phyloP scores from a whole-genome alignment of 2,888 invertebrate species.

The Harpalus rubripes region DNA sequence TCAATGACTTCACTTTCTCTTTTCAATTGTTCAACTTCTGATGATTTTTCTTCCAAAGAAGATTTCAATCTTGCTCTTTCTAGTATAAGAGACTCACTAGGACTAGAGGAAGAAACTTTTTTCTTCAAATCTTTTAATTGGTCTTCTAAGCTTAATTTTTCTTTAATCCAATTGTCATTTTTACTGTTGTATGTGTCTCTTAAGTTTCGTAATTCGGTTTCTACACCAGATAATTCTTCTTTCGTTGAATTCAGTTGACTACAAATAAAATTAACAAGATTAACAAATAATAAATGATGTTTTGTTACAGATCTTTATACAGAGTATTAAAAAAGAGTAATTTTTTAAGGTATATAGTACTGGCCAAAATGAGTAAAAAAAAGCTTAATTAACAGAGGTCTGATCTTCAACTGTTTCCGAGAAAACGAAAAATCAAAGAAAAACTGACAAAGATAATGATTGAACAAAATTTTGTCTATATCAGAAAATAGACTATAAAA shows the following conservation, averaged over 20 bases:
- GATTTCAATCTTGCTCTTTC: constrained; percentile 82
- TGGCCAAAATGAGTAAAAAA: too few species aligned
- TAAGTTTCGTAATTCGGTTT: constrained; percentile 83
- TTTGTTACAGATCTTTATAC: neutral
- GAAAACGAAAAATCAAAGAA: too few species aligned
- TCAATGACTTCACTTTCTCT: constrained; percentile 84
- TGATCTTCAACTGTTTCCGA: too few species aligned
- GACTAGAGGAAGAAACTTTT: constrained; percentile 22
- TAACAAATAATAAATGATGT: too few species aligned
- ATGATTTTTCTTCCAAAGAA: constrained; percentile 86
- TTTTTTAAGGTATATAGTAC: too few species aligned
- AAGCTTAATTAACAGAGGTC: too few species aligned
- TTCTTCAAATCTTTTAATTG: constrained; percentile 61
- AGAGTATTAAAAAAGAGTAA: too few species aligned
- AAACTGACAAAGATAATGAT: too few species aligned
- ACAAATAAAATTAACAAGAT: constrained; percentile 70
- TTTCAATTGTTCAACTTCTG: constrained; percentile 85
- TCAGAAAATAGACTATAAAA: too few species aligned
- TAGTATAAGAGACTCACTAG: constrained; percentile 70
- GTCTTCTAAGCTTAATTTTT: constrained; percentile 85
- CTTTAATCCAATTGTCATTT: constrained; percentile 86
- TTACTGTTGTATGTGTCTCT: constrained; percentile 83
- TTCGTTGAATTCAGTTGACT: constrained; percentile 82
- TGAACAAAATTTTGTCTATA: too few species aligned
- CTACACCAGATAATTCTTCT: constrained; percentile 81